phyloP scores from a whole-genome alignment of 2,888 invertebrate genomes.

The Osmoderma eremita region DNA sequence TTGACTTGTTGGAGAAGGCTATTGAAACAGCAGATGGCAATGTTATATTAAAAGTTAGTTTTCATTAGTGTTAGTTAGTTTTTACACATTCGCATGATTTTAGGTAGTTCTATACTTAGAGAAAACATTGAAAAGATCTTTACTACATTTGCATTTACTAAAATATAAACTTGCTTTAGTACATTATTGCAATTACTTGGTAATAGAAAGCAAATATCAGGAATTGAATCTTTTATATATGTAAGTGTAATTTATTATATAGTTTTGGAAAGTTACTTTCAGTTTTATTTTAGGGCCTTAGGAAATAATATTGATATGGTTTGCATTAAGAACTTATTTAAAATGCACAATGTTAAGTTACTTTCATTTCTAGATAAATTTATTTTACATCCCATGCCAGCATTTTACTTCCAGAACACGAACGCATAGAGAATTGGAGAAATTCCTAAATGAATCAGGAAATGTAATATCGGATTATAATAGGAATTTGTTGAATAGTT shows the following conservation, averaged over 20 bases:
- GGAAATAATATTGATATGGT: constrained; percentile 56
- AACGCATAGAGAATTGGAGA: constrained; percentile 51
- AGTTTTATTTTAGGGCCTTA: constrained; percentile 55
- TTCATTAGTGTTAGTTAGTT: neutral
- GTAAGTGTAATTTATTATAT: constrained; percentile 64
- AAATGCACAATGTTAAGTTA: constrained; percentile 32
- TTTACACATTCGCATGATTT: constrained; percentile 48
- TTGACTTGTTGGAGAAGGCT: constrained; percentile 76
- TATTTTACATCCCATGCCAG: constrained; percentile 55
- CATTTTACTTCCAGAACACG: constrained; percentile 50
- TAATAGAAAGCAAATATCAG: constrained; percentile 71
- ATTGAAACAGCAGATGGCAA: constrained; percentile 80
- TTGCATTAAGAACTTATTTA: constrained; percentile 7
- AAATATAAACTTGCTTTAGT: constrained; percentile 77
- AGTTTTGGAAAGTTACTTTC: constrained; percentile 30
- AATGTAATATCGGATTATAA: constrained; percentile 52
- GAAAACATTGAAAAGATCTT: constrained; percentile 75
- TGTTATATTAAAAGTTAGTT: constrained; percentile 73
- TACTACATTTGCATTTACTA: constrained; percentile 76
- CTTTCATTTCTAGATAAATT: constrained; percentile 52
- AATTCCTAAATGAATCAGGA: constrained; percentile 53
- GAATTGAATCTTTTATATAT: constrained; percentile 79
- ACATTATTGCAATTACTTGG: constrained; percentile 80
- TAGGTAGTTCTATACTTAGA: constrained; percentile 80
- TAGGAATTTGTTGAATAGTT: constrained; percentile 52